Base-by-base conservation (phyloP, 2,888 invertebrate species). In the Scaptomyza caliginosa region DNA sequence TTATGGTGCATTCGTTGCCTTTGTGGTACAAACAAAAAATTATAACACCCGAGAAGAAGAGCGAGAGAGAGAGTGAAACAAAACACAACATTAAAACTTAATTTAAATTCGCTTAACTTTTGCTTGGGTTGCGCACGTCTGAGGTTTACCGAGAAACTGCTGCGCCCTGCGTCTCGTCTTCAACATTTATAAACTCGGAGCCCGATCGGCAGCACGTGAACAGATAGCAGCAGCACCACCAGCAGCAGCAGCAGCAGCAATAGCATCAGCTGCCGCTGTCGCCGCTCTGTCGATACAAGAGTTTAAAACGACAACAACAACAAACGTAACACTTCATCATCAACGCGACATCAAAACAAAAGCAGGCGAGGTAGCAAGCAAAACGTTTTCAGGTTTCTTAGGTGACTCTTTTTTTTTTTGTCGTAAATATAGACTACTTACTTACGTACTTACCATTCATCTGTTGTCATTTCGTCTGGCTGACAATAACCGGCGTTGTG, bases 181-280 rank as follows among this genome's bases (percentile, higher is more conserved):
- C 48, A 65, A 71, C 75, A 74, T 88, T 86, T 86, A 86, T 86
- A 88, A 86, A 88, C 86, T 88, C 70, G 21, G 32, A 32, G 51
- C 28, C 66, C 46, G 16, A 32, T 26, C 38, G 19, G 76, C 71
- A 86, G 82, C 79, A 79, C 79, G 85, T 79, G 79, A 86, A 86
- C 87, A 73, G 87, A 74, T 84, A 79, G 68, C 77, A 66, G 52
- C 45, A 71, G 42, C 72, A 48, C 13, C 46, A 39, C 6, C 38
- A 21, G 40, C 48, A 42, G 45, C 50, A 39, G 21, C 43, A 38
- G 11, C 39, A 45, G 34, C 42, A 36, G 23, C 50, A 45, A 16
- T 38, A 38, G 11, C 39, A 45, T 26, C 42, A 36, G 23, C 50
- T 39, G 39, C 59, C 45, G 38, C 69, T 34, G 59, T 28, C 46